phyloP scores from a whole-genome alignment of 1,140 invertebrate genomes.

The Aporrectodea caliginosa region DNA sequence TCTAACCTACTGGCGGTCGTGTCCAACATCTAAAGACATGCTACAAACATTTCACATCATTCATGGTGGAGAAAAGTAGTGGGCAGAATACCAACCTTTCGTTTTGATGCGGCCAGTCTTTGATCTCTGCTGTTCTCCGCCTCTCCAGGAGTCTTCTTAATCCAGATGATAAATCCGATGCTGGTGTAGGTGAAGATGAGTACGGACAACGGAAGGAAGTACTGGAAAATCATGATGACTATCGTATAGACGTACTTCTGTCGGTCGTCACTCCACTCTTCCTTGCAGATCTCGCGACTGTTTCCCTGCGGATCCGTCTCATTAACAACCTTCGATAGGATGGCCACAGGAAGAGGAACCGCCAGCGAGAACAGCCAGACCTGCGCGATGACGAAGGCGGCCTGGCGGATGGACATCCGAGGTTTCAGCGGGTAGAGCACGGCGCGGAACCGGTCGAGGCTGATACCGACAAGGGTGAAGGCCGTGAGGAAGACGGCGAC shows the following conservation, averaged over 20 bases:
- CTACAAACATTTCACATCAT: no score
- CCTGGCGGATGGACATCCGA: slow-evolving; percentile 69
- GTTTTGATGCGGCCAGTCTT: slow-evolving; percentile 77
- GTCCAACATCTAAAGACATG: no score
- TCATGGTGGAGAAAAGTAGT: no score
- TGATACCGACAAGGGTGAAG: slow-evolving; percentile 79
- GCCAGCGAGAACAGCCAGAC: slow-evolving; percentile 75
- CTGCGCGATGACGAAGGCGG: slow-evolving; percentile 66
- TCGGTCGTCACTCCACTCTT: slow-evolving; percentile 7
- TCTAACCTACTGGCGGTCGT: no score
- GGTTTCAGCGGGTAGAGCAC: slow-evolving; percentile 82
- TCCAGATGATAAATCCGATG: slow-evolving; percentile 84
- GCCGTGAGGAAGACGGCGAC: slow-evolving; percentile 59
- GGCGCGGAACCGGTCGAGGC: slow-evolving; percentile 78
- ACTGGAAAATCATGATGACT: slow-evolving; percentile 76
- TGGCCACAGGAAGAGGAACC: slow-evolving; percentile 73
- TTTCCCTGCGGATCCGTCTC: not conserved
- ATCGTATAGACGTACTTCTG: slow-evolving; percentile 63
- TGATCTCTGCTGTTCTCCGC: slow-evolving; percentile 75
- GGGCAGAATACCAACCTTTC: no score
- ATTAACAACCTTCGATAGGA: not conserved
- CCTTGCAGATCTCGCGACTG: slow-evolving; percentile 44
- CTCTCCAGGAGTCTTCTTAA: slow-evolving; percentile 77
- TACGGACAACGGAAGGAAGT: slow-evolving; percentile 75
- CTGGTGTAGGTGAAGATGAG: slow-evolving; percentile 80